Base-by-base conservation (phyloP, 35 echinoderm and acorn worm species). In the Holothuria glaberrima region DNA sequence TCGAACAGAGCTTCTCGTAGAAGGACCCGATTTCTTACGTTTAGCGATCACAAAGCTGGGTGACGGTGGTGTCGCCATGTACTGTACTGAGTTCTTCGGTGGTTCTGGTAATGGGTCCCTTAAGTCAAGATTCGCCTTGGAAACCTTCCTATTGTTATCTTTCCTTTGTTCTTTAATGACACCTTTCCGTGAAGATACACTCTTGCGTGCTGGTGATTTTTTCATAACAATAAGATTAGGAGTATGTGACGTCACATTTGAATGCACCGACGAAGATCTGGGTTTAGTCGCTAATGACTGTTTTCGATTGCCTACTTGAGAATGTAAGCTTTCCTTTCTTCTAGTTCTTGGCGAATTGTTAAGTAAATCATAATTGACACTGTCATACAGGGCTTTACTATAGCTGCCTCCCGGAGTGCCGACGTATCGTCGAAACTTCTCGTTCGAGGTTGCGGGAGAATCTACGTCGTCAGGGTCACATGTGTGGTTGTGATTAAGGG, bases 151-250 rank as follows among this genome's bases (percentile, higher is more conserved):
- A 75, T 75, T 75, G 32, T 45, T 45, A 12, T n/a, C 34, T 3
- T 41, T 21, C 71, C 20, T 75, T 75, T 75, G 71, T 75, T 75
- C 71, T 75, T 21, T 38, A 12, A 38, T 75, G 33, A 75, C 71
- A 75, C 71, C 12, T 29, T 75, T 75, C 20, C 9, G 21, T 75
- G 71, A 38, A 31, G 71, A 38, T 21, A 75, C 9, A 75, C 71
- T 75, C 31, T 7, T 16, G 22, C 71, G 71, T 12, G 29, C 18
- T 44, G 71, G 71, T 30, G 66, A 69, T n/a, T 75, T 75, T 29
- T 75, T 75, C 0, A 75, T 75, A 3, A 75, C 71, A 75, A 75
- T 75, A n/a, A 75, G 33, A 29, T 75, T 75, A 38, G 71, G 71
- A 19, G 71, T 75, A 16, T 41, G 33, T 38, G 71, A 75, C 21